A percentile compares a stretch with the other conserved stretches of the same genome.
Evolutionary conservation across 2,888 invertebrate genomes (phyloP).

Genomic region (Metellina segmentata): DNA sequence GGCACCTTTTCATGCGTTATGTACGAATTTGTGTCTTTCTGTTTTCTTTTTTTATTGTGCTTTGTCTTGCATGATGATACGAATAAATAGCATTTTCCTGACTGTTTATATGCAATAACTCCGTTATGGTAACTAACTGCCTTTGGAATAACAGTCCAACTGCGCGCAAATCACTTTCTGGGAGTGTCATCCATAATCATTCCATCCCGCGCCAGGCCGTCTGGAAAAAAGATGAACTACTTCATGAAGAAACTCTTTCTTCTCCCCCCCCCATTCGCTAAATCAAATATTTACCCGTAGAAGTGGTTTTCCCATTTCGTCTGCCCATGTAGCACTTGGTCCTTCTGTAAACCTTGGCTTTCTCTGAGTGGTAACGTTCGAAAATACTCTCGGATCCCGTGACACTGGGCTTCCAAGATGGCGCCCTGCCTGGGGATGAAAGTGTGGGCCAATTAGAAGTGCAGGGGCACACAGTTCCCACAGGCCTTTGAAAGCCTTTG

Average conservation of each 20-base stretch:
- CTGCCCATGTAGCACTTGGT: too few species aligned
- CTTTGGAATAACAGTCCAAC: background rate
- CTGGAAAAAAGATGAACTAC: slow-evolving; percentile 35
- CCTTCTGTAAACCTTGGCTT: background rate
- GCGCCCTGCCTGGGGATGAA: background rate
- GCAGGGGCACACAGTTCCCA: too few species aligned
- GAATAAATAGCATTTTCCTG: too few species aligned
- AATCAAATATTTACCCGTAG: slow-evolving; percentile 65
- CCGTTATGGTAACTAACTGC: too few species aligned
- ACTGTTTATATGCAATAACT: too few species aligned
- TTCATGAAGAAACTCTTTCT: background rate
- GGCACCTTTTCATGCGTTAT: too few species aligned
- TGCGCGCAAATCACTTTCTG: background rate
- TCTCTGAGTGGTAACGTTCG: background rate
- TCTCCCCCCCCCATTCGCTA: background rate
- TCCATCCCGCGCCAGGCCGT: slow-evolving; percentile 3
- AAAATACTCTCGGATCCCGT: background rate
- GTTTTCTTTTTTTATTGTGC: too few species aligned
- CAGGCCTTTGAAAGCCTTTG: too few species aligned
- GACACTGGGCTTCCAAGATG: background rate
- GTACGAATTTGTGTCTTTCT: too few species aligned
- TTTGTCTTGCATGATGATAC: too few species aligned
- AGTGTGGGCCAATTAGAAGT: too few species aligned
- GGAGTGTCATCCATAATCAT: background rate
- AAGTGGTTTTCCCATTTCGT: slow-evolving; percentile 57